A percentile compares a stretch with the other conserved stretches of the same genome.
phyloP scores from a whole-genome alignment of 1,140 invertebrate species.

The Drosophila orena region DNA sequence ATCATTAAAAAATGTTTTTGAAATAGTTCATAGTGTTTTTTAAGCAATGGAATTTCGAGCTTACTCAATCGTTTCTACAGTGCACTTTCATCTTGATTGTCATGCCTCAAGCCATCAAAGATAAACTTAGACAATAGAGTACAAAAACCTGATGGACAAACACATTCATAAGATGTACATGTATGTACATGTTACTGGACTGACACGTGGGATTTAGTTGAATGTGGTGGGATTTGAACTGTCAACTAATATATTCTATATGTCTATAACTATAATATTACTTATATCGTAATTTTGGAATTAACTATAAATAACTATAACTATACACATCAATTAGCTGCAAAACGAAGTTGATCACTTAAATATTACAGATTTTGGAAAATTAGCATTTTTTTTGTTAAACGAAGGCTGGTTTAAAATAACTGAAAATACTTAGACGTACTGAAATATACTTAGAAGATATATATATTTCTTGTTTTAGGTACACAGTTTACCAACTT shows the following conservation, averaged over 20 bases:
- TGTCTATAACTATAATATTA: conserved; percentile 3
- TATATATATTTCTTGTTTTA: conserved; percentile 41
- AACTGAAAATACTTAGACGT: conserved; percentile 61
- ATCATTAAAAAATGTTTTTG: too few relatives aligned
- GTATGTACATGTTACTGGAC: too few relatives aligned
- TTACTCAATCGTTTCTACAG: conserved; percentile 47
- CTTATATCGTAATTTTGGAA: too few relatives aligned
- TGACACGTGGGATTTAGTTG: conserved; percentile 75
- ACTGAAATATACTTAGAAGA: conserved; percentile 36
- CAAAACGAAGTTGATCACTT: conserved; percentile 28
- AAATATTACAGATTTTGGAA: conserved; percentile 52
- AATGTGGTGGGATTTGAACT: conserved; percentile 78
- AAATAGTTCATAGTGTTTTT: conserved; percentile 18
- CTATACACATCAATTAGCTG: conserved; percentile 62
- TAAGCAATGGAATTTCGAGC: conserved; percentile 45
- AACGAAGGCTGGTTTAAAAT: conserved; percentile 56
- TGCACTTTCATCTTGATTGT: conserved; percentile 69
- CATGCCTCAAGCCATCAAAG: conserved; percentile 72
- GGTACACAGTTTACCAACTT: conserved; percentile 77
- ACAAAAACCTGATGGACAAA: conserved; percentile 21
- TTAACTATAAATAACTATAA: conserved; percentile 20
- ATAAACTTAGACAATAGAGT: conserved; percentile 1
- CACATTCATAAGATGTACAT: conserved; percentile 7
- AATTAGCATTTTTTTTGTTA: conserved; percentile 65
- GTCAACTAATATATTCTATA: conserved; percentile 39